A percentile compares a stretch with the other conserved stretches of the same genome.
phyloP scores from a whole-genome alignment of 1,140 invertebrate genomes.

The Microplitis mediator region DNA sequence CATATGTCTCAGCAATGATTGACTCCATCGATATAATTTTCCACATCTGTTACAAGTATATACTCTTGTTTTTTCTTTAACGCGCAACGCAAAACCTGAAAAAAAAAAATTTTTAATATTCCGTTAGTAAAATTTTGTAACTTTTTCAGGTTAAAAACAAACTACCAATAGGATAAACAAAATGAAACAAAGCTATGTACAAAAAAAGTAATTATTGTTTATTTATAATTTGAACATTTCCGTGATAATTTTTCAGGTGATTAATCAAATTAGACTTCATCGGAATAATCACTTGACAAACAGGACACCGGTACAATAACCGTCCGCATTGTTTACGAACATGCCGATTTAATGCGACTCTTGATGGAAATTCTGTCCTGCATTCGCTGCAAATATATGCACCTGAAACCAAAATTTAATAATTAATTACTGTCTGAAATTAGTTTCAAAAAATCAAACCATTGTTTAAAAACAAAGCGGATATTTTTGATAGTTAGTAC shows the following conservation, averaged over 20 bases:
- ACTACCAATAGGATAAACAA: too few relatives aligned
- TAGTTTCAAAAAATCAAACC: background rate
- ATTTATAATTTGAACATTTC: too few relatives aligned
- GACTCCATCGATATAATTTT: conserved; percentile 57
- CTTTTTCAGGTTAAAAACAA: too few relatives aligned
- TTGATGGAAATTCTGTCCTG: conserved; percentile 39
- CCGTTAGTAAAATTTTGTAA: background rate
- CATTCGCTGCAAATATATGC: conserved; percentile 40
- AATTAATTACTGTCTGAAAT: background rate
- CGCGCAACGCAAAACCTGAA: conserved; percentile 18
- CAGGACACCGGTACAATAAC: conserved; percentile 39
- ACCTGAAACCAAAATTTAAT: conserved; percentile 35
- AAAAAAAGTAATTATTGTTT: too few relatives aligned
- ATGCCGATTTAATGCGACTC: conserved; percentile 40
- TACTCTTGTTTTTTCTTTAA: conserved; percentile 10
- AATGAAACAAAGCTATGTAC: too few relatives aligned
- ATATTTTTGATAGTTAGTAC: background rate
- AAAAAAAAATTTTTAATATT: too few relatives aligned
- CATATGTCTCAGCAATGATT: conserved; percentile 57
- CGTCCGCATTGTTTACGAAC: conserved; percentile 44
- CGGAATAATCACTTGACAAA: conserved; percentile 40
- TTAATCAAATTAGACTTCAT: conserved; percentile 45
- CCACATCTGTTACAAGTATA: conserved; percentile 56
- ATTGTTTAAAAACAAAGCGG: background rate
- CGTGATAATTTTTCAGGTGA: conserved; percentile 34